phyloP scores from a whole-genome alignment of 2,888 invertebrate species.

The Agrotis segetum region DNA sequence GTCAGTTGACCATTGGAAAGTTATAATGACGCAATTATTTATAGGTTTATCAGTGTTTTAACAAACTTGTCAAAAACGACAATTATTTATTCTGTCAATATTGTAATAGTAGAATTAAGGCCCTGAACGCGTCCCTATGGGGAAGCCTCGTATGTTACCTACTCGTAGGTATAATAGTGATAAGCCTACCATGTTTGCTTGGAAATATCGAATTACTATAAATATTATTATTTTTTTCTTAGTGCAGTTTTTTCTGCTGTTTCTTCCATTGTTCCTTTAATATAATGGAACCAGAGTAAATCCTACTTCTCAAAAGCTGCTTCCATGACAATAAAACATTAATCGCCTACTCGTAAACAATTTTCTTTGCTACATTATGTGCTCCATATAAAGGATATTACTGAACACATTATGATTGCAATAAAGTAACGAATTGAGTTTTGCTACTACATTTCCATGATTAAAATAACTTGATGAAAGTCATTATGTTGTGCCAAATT shows the following conservation, averaged over 20 bases:
- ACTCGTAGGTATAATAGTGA: conserved; percentile 10
- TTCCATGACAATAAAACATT: conserved; percentile 51
- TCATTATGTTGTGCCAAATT: neutral
- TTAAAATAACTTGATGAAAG: conserved; percentile 29
- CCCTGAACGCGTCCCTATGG: conserved; percentile 33
- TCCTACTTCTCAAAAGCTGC: conserved; percentile 14
- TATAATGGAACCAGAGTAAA: conserved; percentile 16
- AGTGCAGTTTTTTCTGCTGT: conserved; percentile 20
- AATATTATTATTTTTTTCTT: conserved; percentile 15
- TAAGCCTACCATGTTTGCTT: conserved; percentile 29
- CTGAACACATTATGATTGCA: conserved; percentile 49
- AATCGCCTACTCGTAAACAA: conserved; percentile 58
- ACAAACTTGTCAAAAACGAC: too few relatives aligned
- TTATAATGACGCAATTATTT: too few relatives aligned
- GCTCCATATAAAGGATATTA: conserved; percentile 37
- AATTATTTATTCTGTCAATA: too few relatives aligned
- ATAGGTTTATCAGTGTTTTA: too few relatives aligned
- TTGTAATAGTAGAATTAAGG: too few relatives aligned
- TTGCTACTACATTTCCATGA: conserved; percentile 57
- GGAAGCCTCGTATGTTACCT: conserved; percentile 28
- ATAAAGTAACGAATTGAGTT: conserved; percentile 51
- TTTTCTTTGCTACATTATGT: conserved; percentile 51
- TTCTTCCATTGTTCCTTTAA: conserved; percentile 15
- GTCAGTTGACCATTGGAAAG: too few relatives aligned
- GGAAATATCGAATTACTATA: conserved; percentile 14